Evolutionary conservation across 2,113 vertebrate species (phyloP), one percentile per base, ranked within the genome.

Genomic region (Leptocoma aspasia): DNA sequence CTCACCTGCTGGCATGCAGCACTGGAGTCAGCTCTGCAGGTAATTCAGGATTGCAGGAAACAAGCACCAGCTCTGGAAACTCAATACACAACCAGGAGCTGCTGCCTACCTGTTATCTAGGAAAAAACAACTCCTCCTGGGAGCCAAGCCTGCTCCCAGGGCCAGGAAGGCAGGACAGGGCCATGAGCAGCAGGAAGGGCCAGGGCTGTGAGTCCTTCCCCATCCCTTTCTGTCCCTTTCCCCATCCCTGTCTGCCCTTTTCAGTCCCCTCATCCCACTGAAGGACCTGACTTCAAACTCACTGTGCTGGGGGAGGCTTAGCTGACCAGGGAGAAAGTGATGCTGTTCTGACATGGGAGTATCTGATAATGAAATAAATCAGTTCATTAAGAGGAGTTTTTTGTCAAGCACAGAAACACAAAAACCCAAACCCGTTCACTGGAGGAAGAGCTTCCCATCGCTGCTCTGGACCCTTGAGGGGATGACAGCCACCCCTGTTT

Each of bases 1-100:
- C 7, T 0, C 54, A 18, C 11, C 26, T 3, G 2, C 27, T 4
- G 37, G 33, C 82, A 45, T 2, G 11, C 22, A 41, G 50, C 6
- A 19, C 3, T 39, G 3, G 11, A 31, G 56, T 37, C 52, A 28
- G 44, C 78, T 42, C 37, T 9, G 44, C 75, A 21, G 4, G 56
- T 35, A 57, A 61, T 53, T 50, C 41, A 16, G n/a, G 49, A 52
- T 4, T 31, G 24, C 39, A 37, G 44, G 10, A 23, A 65, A 47
- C 22, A 4, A 1, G 7, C 6, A 42, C 39, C 10, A 1, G 19
- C 69, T n/a, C 89, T 59, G 33, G 70, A 71, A 94, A 88, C 24
- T 26, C 82, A 45, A 5, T 7, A 66, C 26, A 3, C 0, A 0
- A 10, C 10, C 41, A 76, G 13, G 39, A 72, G 53, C 3, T 42